Conservation (phyloP, 2,113 vertebrate genomes). For the Cyprinodon tularosa region DNA sequence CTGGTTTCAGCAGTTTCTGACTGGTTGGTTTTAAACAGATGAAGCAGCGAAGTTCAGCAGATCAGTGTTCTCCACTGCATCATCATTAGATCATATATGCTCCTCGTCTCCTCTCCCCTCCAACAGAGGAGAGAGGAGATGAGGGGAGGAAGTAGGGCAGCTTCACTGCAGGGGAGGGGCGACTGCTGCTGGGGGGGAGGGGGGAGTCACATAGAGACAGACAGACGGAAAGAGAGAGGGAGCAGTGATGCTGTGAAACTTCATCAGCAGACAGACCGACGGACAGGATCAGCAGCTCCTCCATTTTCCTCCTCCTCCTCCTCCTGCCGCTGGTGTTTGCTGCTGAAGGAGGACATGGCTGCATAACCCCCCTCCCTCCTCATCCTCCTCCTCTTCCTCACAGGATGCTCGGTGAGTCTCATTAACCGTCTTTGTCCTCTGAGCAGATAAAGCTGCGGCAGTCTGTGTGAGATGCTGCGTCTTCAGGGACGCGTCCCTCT, state of each 20-base stretch:
- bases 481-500: slow-evolving; percentile 7
- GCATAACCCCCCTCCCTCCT: slow-evolving; percentile 27
- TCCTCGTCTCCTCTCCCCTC: background rate
- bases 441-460: slow-evolving; percentile 36
- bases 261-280: slow-evolving; percentile 23
- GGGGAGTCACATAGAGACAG: slow-evolving; percentile 38
- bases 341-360: slow-evolving; percentile 46
- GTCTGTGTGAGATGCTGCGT: slow-evolving; percentile 16
- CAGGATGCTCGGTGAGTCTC: slow-evolving; percentile 76
- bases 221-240: slow-evolving; percentile 7
- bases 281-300: slow-evolving; percentile 41
- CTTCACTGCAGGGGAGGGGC: slow-evolving; percentile 66
- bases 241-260: slow-evolving; percentile 28
- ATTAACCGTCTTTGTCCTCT: slow-evolving; percentile 57
- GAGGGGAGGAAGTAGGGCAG: slow-evolving; percentile 53
- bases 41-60: too few species aligned
- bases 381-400: slow-evolving; percentile 36
- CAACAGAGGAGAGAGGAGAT: background rate
- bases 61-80: too few species aligned
- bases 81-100: background rate
- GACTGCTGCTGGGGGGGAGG: slow-evolving; percentile 31
- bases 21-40: too few species aligned
- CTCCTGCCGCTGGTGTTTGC: slow-evolving; percentile 24
- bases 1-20: too few species aligned
- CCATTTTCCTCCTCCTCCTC: slow-evolving; percentile 43